phyloP scores from a whole-genome alignment of 2,797 vertebrate genomes.

The Enteromius fasciolatus region DNA sequence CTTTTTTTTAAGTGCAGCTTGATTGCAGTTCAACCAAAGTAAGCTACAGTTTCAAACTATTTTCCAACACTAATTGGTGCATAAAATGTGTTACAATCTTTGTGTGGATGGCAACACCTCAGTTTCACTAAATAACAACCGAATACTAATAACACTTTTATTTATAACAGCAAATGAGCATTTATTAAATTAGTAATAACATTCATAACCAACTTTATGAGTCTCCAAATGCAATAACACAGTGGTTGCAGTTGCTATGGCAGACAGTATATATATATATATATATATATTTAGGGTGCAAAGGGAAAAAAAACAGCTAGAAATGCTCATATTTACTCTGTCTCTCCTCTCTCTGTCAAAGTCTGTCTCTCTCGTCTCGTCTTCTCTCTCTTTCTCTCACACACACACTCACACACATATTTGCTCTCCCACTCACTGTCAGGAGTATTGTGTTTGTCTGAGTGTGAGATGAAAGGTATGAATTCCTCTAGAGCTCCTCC shows the following conservation, averaged over 20 bases:
- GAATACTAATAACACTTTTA: neutral
- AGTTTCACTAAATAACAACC: neutral
- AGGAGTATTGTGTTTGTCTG: slow-evolving; percentile 49
- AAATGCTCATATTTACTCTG: slow-evolving; percentile 43
- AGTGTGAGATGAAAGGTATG: slow-evolving; percentile 46
- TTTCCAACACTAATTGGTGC: neutral
- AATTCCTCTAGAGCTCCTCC: slow-evolving; percentile 50
- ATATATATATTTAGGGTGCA: slow-evolving; percentile 19
- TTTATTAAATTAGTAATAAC: slow-evolving; percentile 4
- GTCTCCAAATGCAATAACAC: neutral
- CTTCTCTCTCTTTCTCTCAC: slow-evolving; percentile 11
- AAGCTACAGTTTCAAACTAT: slow-evolving; percentile 10
- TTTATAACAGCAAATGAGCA: neutral
- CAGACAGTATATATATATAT: slow-evolving; percentile 11
- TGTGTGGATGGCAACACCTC: neutral
- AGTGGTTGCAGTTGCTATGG: slow-evolving; percentile 13
- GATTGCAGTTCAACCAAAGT: neutral
- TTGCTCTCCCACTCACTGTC: slow-evolving; percentile 50
- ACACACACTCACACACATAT: slow-evolving; percentile 39
- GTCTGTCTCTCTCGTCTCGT: slow-evolving; percentile 13
- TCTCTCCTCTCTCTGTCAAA: slow-evolving; percentile 34
- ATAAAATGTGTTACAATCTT: neutral
- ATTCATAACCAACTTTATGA: slow-evolving; percentile 1
- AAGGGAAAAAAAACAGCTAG: neutral
- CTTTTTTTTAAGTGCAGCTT: neutral